Evolutionary conservation across 2,888 invertebrate genomes (phyloP).

Genomic region (Augochlorella aurata): DNA sequence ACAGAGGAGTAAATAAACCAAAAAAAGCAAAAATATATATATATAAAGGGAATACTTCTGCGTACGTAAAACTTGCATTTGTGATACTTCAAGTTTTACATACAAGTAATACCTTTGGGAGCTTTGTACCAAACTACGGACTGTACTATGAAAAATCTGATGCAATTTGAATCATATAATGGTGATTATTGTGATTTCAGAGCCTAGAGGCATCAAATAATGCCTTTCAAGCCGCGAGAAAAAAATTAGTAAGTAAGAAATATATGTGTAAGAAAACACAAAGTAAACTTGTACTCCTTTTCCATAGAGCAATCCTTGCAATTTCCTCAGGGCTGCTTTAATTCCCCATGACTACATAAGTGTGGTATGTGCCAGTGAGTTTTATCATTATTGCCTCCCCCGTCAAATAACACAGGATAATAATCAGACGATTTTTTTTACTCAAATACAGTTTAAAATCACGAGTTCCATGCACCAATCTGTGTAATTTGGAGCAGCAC

Average conservation of each 20-base stretch:
- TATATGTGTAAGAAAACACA: constrained; percentile 77
- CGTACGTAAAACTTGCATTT: constrained; percentile 39
- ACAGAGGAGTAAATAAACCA: constrained; percentile 34
- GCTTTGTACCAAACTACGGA: constrained; percentile 73
- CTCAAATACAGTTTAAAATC: constrained; percentile 11
- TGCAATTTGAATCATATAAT: constrained; percentile 77
- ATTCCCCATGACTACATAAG: constrained; percentile 55
- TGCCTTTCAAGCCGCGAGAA: constrained; percentile 82
- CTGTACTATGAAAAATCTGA: constrained; percentile 69
- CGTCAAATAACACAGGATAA: constrained; percentile 64
- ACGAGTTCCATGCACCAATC: constrained; percentile 1
- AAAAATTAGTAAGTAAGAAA: constrained; percentile 82
- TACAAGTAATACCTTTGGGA: constrained; percentile 64
- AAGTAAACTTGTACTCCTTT: constrained; percentile 73
- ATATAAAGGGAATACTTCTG: constrained; percentile 30
- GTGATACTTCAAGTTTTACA: constrained; percentile 36
- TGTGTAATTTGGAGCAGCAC: constrained; percentile 5
- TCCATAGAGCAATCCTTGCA: constrained; percentile 65
- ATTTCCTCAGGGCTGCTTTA: constrained; percentile 67
- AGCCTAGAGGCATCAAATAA: constrained; percentile 82
- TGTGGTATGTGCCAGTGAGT: constrained; percentile 63
- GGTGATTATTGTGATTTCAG: constrained; percentile 82
- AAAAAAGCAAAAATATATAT: background rate
- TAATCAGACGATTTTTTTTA: constrained; percentile 56
- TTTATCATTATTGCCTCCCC: constrained; percentile 57